Conservation (phyloP, 2,797 vertebrate species). For the Peromyscus melanophrys region DNA sequence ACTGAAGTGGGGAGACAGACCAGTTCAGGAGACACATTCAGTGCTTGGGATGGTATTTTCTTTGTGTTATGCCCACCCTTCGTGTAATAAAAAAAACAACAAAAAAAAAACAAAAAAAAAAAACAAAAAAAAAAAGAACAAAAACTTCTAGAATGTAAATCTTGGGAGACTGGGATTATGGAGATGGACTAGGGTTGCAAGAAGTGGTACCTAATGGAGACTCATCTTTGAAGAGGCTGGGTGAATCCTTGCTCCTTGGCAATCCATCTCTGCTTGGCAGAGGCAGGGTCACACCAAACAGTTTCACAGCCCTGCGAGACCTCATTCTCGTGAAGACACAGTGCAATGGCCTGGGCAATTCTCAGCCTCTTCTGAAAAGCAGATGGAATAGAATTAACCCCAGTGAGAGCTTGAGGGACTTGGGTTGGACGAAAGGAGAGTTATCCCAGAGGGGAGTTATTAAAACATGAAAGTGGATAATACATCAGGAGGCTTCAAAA, state of each 20-base stretch:
- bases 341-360: neutral
- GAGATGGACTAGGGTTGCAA: neutral
- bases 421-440: slow-evolving; percentile 29
- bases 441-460: slow-evolving; percentile 27
- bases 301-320: neutral
- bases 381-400: slow-evolving; percentile 65
- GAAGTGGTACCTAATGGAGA: accelerated
- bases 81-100: slow-evolving; percentile 13
- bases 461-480: slow-evolving; percentile 34
- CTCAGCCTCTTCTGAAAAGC: slow-evolving; percentile 28
- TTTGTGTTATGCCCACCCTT: neutral
- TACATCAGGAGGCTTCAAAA: slow-evolving; percentile 16
- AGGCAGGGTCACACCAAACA: too few species aligned
- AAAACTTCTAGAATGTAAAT: neutral
- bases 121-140: slow-evolving; percentile 11
- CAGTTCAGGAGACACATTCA: neutral
- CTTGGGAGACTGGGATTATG: neutral
- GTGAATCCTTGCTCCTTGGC: neutral
- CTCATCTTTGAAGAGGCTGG: neutral
- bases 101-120: slow-evolving; percentile 21
- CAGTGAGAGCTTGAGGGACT: neutral
- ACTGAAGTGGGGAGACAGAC: neutral
- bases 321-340: neutral
- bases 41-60: neutral
- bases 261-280: neutral